Conservation (phyloP, 2,113 vertebrate genomes). For the Taurulus bubalis region DNA sequence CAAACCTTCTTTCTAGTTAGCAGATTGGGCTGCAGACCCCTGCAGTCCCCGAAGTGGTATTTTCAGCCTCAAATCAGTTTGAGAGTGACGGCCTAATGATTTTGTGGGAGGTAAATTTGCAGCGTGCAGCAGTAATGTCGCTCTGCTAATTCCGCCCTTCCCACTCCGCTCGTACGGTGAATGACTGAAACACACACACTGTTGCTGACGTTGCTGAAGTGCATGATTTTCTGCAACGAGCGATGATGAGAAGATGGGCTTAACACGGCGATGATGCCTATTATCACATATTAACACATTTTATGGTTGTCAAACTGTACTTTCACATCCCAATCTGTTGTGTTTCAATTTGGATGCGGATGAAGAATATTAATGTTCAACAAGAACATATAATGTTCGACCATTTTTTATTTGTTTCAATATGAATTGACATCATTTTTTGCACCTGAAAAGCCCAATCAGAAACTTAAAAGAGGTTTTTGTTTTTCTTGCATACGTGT, state of each 20-base stretch:
- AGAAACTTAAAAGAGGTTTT: background rate
- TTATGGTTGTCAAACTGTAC: constrained; percentile 32
- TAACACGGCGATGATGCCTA: background rate
- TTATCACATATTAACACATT: constrained; percentile 35
- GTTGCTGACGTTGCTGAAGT: constrained; percentile 55
- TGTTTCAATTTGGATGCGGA: constrained; percentile 14
- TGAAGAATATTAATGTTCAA: background rate
- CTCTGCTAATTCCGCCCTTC: constrained; percentile 65
- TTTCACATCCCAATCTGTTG: constrained; percentile 32
- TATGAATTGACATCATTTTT: background rate
- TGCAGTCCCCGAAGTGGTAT: constrained; percentile 51
- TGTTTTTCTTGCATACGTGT: background rate
- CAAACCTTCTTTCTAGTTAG: constrained; percentile 41
- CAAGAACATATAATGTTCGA: background rate
- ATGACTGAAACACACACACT: constrained; percentile 46
- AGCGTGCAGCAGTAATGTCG: constrained; percentile 63
- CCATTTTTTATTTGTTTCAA: background rate
- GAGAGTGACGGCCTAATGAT: constrained; percentile 70
- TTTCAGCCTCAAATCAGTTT: constrained; percentile 36
- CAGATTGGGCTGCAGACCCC: constrained; percentile 49
- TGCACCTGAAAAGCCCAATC: background rate
- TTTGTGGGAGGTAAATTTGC: constrained; percentile 72
- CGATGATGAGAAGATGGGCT: background rate
- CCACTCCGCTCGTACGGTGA: constrained; percentile 44
- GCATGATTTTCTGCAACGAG: constrained; percentile 37